Evolutionary conservation across 2,797 vertebrate genomes (phyloP).

Genomic region (Thunnus albacares): DNA sequence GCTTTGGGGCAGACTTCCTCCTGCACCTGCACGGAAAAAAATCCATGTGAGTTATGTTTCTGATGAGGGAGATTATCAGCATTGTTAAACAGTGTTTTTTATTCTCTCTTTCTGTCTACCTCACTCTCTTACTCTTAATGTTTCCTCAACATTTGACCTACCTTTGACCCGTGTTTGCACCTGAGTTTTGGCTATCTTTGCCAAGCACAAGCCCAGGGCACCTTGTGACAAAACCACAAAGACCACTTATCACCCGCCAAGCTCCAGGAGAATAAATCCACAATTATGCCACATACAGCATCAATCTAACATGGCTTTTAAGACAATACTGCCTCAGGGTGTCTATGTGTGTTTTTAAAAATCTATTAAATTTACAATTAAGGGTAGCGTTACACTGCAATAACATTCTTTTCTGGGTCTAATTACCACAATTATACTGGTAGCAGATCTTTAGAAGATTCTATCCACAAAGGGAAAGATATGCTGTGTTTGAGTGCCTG

Average conservation of each 20-base stretch:
- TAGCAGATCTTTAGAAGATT: slow-evolving; percentile 69
- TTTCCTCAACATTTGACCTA: slow-evolving; percentile 64
- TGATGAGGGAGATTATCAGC: slow-evolving; percentile 71
- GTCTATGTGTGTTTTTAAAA: slow-evolving; percentile 32
- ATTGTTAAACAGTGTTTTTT: slow-evolving; percentile 68
- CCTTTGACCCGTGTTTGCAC: slow-evolving; percentile 68
- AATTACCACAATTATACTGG: slow-evolving; percentile 71
- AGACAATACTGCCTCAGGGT: slow-evolving; percentile 32
- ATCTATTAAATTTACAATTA: slow-evolving; percentile 51
- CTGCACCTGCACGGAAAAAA: slow-evolving; percentile 57
- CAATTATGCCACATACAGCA: slow-evolving; percentile 24
- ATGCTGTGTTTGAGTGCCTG: slow-evolving; percentile 76
- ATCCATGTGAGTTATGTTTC: slow-evolving; percentile 54
- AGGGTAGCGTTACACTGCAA: slow-evolving; percentile 46
- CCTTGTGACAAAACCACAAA: slow-evolving; percentile 53
- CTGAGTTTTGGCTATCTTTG: slow-evolving; percentile 39
- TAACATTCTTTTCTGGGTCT: slow-evolving; percentile 45
- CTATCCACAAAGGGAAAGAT: slow-evolving; percentile 66
- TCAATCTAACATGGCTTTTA: not conserved
- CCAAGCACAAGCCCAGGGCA: slow-evolving; percentile 46
- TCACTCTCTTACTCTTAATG: slow-evolving; percentile 27
- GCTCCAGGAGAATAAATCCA: slow-evolving; percentile 38
- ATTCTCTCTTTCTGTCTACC: slow-evolving; percentile 22
- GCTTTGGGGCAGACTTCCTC: slow-evolving; percentile 43
- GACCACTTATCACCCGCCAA: slow-evolving; percentile 33